Evolutionary conservation across 2,113 vertebrate genomes (phyloP), one percentile per base, ranked within the genome.

Genomic region (Callipepla squamata): DNA sequence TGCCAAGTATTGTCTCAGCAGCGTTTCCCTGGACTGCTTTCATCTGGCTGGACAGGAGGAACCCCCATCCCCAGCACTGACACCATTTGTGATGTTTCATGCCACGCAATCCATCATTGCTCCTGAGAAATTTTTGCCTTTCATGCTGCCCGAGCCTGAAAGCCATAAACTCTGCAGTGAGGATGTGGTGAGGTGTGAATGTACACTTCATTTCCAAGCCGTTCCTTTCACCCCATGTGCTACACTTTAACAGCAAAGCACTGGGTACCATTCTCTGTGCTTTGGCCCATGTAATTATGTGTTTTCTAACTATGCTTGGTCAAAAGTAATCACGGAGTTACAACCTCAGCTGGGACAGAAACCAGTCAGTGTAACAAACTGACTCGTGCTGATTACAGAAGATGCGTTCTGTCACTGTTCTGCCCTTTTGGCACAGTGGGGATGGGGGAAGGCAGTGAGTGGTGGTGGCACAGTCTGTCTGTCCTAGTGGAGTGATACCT

Each of bases 1-100:
- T 94, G 95, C 89, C 91, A 91, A 89, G 75, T 87, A 91, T 89
- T 91, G 91, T 92, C 95, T 96, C 89, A 69, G 81, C 79, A 93
- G 89, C 1, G 0, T 87, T 85, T 42, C 74, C 79, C 84, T 82
- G 80, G 66, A 28, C 87, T 80, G 94, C 84, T 96, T 89, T 94
- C 85, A 57, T 89, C 92, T 82, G 91, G 81, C 78, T 87, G 91
- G 94, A 34, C 0, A 0, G 73, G 85, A 34, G 67, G 79, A 58
- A 50, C 62, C 66, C 87, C 83, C 83, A 85, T 90, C 94, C 85
- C 78, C 3, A 82, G 92, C 91, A 38, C 63, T 67, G 63, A 73
- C 80, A 7, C 32, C 51, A 50, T 28, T 85, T 78, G n/a, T 3
- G 2, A 2, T 57, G 36, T 45, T 89, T 76, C 2, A 2, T 62